Percentiles rank a stretch among this genome's conserved stretches.
Evolutionary conservation across 2,113 vertebrate genomes (phyloP).

Genomic region (Butorides virescens): DNA sequence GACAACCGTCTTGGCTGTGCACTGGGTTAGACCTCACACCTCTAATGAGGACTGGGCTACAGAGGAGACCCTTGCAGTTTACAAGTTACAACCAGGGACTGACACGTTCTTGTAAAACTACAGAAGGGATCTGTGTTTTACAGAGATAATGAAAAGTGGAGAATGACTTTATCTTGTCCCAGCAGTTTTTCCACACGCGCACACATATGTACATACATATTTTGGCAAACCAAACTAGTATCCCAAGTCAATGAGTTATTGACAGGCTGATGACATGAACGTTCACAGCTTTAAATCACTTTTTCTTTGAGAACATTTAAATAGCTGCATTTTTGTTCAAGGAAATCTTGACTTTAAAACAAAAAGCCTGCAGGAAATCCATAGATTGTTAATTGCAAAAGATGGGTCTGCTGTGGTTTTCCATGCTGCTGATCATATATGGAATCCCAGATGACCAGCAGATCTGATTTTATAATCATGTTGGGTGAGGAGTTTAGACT

Average conservation of each 20-base stretch:
- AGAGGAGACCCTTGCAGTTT: background rate
- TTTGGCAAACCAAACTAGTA: background rate
- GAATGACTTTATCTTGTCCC: background rate
- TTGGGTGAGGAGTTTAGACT: slow-evolving; percentile 8
- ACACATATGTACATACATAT: background rate
- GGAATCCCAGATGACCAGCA: background rate
- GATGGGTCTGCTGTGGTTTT: background rate
- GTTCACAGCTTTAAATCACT: background rate
- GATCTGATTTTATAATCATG: slow-evolving; percentile 5
- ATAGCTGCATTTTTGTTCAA: background rate
- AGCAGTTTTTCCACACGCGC: background rate
- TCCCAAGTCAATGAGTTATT: background rate
- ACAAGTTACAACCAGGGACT: background rate
- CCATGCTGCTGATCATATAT: background rate
- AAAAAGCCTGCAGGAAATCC: background rate
- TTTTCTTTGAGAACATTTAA: background rate
- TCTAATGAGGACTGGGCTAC: background rate
- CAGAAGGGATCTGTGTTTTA: background rate
- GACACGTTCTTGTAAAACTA: background rate
- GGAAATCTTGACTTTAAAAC: background rate
- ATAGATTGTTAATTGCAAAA: background rate
- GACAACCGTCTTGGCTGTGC: background rate
- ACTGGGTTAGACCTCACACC: background rate
- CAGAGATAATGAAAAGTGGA: background rate
- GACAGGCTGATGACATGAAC: background rate